Evolutionary conservation across 2,888 invertebrate genomes (phyloP), one percentile per base, ranked within the genome.

Genomic region (Gortyna flavago): DNA sequence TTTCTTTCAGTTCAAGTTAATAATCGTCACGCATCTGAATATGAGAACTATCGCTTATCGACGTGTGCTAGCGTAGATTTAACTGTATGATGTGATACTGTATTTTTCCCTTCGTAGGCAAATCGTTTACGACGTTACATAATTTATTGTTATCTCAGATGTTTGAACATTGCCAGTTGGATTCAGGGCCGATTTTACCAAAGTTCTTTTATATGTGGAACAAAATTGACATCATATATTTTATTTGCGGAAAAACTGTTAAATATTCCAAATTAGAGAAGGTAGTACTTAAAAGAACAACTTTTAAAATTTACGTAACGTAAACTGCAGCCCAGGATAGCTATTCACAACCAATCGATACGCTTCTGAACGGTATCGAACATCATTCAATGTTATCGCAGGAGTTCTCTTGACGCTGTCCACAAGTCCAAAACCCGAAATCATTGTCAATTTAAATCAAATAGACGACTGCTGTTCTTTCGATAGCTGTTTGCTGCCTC

Each of bases 1-100:
- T 57, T 67, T 64, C 35, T 68, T 54, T 54, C 32, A 59, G 72
- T 68, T 79, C 68, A 84, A 72, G 80, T 68, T 79, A 68, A 79
- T 65, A 67, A 51, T 57, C 66, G 66, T 67, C 54, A 54, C 48
- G 62, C 16, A n/a, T 54, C 48, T 70, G 41, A 54, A 61, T 80
- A 5, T 18, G 25, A 18, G 54, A 29, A 68, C 8, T 18, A 80
- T 80, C 35, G 71, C 21, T 0, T 18, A 69, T 66, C 21, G 35
- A 69, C 65, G 21, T 69, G 7, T 66, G 21, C 13, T 35, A 21
- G 1, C 16, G 11, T n/a, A n/a, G 21, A 69, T 38, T n/a, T 21
- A 65, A 69, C 18, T 35, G 0, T n/a, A 4, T 64, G n/a, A 64
- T 64, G 18, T n/a, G 13, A 35, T n/a, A 35, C 41, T 11, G 1